Conservation (phyloP, 2,797 vertebrate species). For the Octomys mimax region DNA sequence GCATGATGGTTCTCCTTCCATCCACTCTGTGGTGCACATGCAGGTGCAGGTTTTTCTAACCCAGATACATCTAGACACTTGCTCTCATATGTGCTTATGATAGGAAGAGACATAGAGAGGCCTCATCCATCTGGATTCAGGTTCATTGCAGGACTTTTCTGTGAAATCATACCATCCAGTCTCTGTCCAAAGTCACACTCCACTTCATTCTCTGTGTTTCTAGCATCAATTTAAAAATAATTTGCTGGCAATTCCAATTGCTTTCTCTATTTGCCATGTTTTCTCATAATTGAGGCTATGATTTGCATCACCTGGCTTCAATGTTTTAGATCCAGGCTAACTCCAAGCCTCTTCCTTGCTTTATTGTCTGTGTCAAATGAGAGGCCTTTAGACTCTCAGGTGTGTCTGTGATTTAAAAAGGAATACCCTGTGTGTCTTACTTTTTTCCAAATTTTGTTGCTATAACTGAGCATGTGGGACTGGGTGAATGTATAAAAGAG, state of each 20-base stretch:
- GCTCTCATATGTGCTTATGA: not conserved
- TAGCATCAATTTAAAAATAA: not conserved
- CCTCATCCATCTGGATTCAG: too few species aligned
- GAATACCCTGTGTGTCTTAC: not conserved
- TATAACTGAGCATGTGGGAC: not conserved
- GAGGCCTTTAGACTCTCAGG: not conserved
- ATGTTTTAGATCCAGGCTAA: not conserved
- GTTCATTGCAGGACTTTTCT: not conserved
- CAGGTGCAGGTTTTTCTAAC: not conserved
- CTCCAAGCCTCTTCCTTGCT: not conserved
- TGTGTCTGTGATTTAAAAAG: not conserved
- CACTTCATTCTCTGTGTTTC: not conserved
- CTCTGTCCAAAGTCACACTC: not conserved
- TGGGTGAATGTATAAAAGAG: not conserved
- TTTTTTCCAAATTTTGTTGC: not conserved
- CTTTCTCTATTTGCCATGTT: not conserved
- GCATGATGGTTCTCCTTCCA: not conserved
- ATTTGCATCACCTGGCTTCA: not conserved
- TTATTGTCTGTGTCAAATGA: not conserved
- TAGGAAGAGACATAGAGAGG: not conserved
- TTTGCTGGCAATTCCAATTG: not conserved
- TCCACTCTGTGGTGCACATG: fast-evolving
- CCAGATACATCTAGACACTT: not conserved
- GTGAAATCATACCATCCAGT: not conserved
- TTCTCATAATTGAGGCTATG: not conserved